Conservation (phyloP, 2,888 invertebrate genomes). For the Tetrapedia diversipes region DNA sequence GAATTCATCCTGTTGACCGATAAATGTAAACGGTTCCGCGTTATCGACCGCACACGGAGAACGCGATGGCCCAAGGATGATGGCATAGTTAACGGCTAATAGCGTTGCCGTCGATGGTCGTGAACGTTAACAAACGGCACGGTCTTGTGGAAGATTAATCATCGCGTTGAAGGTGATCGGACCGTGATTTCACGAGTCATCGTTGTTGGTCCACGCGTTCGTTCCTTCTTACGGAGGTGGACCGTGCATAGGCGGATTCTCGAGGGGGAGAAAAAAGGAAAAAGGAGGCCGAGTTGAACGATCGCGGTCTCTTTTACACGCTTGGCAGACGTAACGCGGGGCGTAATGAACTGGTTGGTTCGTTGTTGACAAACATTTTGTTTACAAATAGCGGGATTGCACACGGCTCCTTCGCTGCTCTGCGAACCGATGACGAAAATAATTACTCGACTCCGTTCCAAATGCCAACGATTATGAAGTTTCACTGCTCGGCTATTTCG, state of each 20-base stretch:
- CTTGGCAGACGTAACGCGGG: conserved; percentile 61
- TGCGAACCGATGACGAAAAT: conserved; percentile 64
- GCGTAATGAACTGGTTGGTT: conserved; percentile 56
- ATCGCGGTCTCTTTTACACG: conserved; percentile 52
- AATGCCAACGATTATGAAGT: conserved; percentile 62
- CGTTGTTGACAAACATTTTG: conserved; percentile 69
- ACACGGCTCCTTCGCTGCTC: conserved; percentile 31
- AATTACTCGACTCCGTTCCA: conserved; percentile 52
- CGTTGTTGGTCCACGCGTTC: conserved; percentile 11
- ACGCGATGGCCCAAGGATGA: conserved; percentile 3
- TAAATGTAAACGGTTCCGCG: no score
- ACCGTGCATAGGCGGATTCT: conserved; percentile 9
- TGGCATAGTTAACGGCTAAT: conserved; percentile 15
- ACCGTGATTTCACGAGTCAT: conserved; percentile 12
- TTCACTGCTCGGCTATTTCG: no score
- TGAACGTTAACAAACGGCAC: conserved; percentile 18
- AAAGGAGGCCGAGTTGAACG: conserved; percentile 64
- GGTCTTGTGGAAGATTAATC: conserved; percentile 26
- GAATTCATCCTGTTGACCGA: no score
- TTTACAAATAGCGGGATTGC: conserved; percentile 67
- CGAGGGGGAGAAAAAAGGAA: neutral
- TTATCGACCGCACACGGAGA: no score
- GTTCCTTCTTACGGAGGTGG: neutral
- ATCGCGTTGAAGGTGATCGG: conserved; percentile 13
- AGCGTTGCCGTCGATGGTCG: conserved; percentile 1